Conservation (phyloP, 1,140 invertebrate genomes). For the Zeugodacus cucurbitae region DNA sequence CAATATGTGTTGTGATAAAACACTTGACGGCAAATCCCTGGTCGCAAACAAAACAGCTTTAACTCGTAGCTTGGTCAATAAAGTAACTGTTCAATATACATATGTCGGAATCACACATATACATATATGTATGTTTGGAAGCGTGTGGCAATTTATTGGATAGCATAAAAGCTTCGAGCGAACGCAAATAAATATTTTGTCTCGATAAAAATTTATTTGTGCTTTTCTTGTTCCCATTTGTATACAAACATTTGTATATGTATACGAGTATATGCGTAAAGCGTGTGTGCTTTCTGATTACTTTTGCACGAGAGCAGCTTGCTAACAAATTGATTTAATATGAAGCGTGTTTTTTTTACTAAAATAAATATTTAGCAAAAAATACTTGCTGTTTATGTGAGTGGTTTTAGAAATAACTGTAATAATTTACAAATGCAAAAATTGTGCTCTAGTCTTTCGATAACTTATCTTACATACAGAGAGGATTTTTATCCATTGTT, state of each 20-base stretch:
- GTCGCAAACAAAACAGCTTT: not conserved
- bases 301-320: not conserved
- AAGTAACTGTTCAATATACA: not conserved
- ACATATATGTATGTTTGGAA: not conserved
- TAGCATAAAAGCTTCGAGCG: not conserved
- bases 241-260: not conserved
- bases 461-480: too few species aligned
- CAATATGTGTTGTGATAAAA: constrained; percentile 4
- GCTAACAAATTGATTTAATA: too few species aligned
- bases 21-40: constrained; percentile 2
- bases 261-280: too few species aligned
- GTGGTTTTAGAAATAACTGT: too few species aligned
- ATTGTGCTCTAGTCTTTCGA: too few species aligned
- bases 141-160: not conserved
- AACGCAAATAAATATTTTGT: not conserved
- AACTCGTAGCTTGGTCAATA: not conserved
- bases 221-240: not conserved
- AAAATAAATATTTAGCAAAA: too few species aligned
- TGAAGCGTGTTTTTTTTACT: too few species aligned
- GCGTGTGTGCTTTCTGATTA: not conserved
- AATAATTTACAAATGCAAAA: too few species aligned
- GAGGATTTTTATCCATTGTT: too few species aligned
- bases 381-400: too few species aligned
- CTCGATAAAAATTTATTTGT: not conserved
- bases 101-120: not conserved